Conservation (phyloP, 2,113 vertebrate genomes). For the Butorides virescens region DNA sequence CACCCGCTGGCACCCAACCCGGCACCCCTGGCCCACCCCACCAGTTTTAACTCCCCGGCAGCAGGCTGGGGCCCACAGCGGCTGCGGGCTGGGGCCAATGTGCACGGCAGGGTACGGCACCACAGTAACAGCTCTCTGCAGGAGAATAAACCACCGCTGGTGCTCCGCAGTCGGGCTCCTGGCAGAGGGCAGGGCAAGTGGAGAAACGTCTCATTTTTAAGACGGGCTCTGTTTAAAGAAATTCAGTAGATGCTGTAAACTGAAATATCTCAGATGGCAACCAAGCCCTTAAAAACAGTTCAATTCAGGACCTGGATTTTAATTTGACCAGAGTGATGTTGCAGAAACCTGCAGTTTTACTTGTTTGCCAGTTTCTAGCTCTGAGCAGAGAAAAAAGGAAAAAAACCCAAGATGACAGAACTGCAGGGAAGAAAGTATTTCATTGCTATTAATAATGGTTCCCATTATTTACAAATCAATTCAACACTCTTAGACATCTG, state of each 20-base stretch:
- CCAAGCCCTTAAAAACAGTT: not conserved
- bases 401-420: not conserved
- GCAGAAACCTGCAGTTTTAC: not conserved
- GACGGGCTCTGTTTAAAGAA: not conserved
- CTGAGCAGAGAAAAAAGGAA: not conserved
- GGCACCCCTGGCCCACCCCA: not conserved
- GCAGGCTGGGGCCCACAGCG: not conserved
- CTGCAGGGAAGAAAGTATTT: not conserved
- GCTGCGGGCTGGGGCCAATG: not conserved
- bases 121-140: not conserved
- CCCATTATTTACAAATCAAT: not conserved
- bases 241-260: not conserved
- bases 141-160: not conserved
- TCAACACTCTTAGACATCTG: not conserved
- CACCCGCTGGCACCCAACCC: not conserved
- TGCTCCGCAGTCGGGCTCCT: not conserved
- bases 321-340: not conserved
- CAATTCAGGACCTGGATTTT: not conserved
- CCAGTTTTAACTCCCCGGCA: not conserved
- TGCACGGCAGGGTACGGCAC: fast-evolving
- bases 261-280: not conserved
- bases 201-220: not conserved
- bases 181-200: not conserved
- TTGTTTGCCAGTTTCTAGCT: not conserved
- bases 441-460: not conserved